A percentile compares a stretch with the other conserved stretches of the same genome.
Conservation (phyloP, 2,797 vertebrate genomes). For the Nothura maculosa region DNA sequence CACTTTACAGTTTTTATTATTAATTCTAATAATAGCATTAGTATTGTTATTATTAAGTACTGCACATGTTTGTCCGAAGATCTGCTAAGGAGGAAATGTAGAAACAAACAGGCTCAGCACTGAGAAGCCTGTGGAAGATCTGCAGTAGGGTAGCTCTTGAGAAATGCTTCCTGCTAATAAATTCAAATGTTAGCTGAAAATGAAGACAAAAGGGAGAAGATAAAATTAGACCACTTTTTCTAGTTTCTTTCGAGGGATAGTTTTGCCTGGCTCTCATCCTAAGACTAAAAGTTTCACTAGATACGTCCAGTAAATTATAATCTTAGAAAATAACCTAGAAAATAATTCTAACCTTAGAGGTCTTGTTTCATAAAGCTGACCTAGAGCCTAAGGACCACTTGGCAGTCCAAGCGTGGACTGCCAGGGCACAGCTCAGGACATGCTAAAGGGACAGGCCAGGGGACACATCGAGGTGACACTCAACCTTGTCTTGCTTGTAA, state of each 20-base stretch:
- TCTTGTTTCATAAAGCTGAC: background rate
- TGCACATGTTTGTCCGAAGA: background rate
- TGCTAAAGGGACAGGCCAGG: background rate
- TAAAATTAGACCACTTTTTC: fast-evolving
- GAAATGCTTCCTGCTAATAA: background rate
- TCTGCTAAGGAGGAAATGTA: background rate
- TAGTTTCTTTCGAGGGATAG: background rate
- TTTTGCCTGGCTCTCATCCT: background rate
- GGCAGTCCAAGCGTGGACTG: background rate
- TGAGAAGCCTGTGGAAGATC: background rate
- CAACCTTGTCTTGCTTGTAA: background rate
- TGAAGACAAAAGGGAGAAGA: background rate
- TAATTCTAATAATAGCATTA: background rate
- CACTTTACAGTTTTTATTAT: background rate
- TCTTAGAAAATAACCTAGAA: background rate
- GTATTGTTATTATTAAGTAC: background rate
- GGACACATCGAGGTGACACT: background rate
- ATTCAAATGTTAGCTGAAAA: background rate
- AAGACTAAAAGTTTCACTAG: background rate
- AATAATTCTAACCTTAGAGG: background rate
- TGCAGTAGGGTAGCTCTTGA: background rate
- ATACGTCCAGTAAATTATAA: background rate
- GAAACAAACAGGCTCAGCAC: background rate
- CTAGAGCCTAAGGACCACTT: background rate
- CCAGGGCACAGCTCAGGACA: background rate